A percentile compares a stretch with the other conserved stretches of the same genome.
Evolutionary conservation across 1,140 invertebrate species (phyloP).

Genomic region (Tenebrio molitor): DNA sequence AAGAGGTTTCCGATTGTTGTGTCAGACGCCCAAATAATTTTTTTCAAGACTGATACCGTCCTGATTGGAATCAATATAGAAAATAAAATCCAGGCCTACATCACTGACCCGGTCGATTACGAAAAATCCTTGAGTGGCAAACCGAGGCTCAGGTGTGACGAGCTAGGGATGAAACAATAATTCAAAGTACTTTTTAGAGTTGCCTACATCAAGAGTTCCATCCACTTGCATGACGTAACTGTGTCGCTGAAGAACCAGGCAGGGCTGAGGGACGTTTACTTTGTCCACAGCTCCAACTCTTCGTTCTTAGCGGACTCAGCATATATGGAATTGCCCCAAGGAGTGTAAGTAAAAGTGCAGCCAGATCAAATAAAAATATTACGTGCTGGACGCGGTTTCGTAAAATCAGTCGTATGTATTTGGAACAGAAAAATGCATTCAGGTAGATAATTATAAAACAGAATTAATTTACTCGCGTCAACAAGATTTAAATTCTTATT

Average conservation of each 20-base stretch:
- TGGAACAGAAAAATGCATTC: too few relatives aligned
- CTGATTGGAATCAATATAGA: constrained; percentile 58
- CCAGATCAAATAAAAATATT: background rate
- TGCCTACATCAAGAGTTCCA: constrained; percentile 57
- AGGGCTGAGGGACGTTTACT: constrained; percentile 61
- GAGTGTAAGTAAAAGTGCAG: constrained; percentile 57
- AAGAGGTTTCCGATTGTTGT: constrained; percentile 23
- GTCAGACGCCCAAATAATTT: too few relatives aligned
- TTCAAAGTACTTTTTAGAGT: constrained; percentile 55
- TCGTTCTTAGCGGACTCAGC: constrained; percentile 56
- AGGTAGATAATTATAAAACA: too few relatives aligned
- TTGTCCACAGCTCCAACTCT: constrained; percentile 51
- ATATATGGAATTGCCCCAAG: constrained; percentile 63
- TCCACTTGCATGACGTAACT: constrained; percentile 58
- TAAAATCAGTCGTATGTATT: too few relatives aligned
- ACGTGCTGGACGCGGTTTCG: too few relatives aligned
- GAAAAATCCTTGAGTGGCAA: constrained; percentile 61
- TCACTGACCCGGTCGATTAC: constrained; percentile 63
- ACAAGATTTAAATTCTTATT: too few relatives aligned
- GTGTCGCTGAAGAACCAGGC: constrained; percentile 55
- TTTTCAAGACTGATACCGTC: constrained; percentile 58
- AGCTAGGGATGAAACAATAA: background rate
- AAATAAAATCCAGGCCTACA: constrained; percentile 56
- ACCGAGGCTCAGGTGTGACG: constrained; percentile 58
- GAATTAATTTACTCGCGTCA: too few relatives aligned